Evolutionary conservation across 1,140 invertebrate genomes (phyloP).

Genomic region (Nasonia giraulti): DNA sequence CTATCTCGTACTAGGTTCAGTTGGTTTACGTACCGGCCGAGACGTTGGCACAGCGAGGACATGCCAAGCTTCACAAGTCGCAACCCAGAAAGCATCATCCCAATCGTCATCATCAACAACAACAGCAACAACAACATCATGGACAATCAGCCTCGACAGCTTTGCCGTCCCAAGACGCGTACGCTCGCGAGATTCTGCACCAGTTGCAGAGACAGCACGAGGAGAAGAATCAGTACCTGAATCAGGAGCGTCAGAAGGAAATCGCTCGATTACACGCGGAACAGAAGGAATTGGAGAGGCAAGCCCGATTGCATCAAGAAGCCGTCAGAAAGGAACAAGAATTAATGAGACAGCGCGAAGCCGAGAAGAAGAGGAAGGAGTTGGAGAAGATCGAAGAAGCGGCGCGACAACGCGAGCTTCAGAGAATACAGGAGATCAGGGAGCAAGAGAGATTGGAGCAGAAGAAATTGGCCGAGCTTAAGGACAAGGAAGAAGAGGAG

Average conservation of each 20-base stretch:
- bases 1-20: constrained; percentile 73
- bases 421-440: constrained; percentile 63
- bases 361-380: constrained; percentile 67
- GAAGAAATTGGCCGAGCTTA: constrained; percentile 56
- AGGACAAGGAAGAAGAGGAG: constrained; percentile 60
- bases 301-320: constrained; percentile 64
- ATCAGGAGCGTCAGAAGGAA: constrained; percentile 65
- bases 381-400: constrained; percentile 65
- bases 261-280: constrained; percentile 64
- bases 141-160: constrained; percentile 58
- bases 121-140: constrained; percentile 70
- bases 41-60: constrained; percentile 78
- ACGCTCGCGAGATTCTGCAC: constrained; percentile 69
- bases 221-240: constrained; percentile 64
- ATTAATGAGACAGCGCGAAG: constrained; percentile 63
- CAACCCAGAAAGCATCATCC: constrained; percentile 60
- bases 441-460: constrained; percentile 65
- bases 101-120: constrained; percentile 72
- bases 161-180: constrained; percentile 64
- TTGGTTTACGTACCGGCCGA: constrained; percentile 87
- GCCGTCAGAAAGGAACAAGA: constrained; percentile 64
- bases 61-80: constrained; percentile 63
- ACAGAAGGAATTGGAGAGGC: constrained; percentile 66
- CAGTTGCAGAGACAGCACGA: constrained; percentile 71
- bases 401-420: constrained; percentile 64